phyloP scores from a whole-genome alignment of 2,888 invertebrate genomes.

The Macropis europaea region DNA sequence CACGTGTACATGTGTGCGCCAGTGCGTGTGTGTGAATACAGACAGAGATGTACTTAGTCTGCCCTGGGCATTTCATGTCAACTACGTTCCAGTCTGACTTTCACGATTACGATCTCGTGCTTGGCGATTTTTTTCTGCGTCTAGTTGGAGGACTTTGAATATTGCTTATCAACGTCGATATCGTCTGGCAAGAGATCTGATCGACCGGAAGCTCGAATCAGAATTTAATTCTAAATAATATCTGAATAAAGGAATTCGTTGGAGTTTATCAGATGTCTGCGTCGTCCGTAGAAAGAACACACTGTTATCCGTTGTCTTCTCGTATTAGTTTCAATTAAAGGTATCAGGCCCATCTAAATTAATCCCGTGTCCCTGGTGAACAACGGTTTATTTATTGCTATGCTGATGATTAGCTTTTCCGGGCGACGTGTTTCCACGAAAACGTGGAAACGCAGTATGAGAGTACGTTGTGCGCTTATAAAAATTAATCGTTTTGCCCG shows the following conservation, averaged over 20 bases:
- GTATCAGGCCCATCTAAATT: constrained; percentile 23
- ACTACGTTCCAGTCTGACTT: constrained; percentile 11
- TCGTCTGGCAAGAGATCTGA: background rate
- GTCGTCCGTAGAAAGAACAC: background rate
- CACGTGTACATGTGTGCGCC: constrained; percentile 23
- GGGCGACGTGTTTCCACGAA: constrained; percentile 42
- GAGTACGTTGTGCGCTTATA: constrained; percentile 60
- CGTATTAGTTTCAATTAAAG: constrained; percentile 21
- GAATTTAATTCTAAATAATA: too few species aligned
- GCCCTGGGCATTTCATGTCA: constrained; percentile 53
- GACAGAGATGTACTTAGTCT: background rate
- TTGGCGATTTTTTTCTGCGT: background rate
- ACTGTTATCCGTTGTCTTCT: too few species aligned
- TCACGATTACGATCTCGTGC: background rate
- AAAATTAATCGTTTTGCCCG: constrained; percentile 74
- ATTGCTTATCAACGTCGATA: background rate
- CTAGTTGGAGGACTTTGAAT: background rate
- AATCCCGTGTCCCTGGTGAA: constrained; percentile 5
- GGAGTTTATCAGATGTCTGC: too few species aligned
- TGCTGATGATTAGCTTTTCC: constrained; percentile 49
- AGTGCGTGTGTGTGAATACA: background rate
- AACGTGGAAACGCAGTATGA: background rate
- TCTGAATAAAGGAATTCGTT: too few species aligned
- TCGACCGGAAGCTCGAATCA: too few species aligned
- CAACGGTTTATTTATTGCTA: constrained; percentile 22